Percentiles rank a stretch among this genome's conserved stretches.
phyloP scores from a whole-genome alignment of 2,113 vertebrate genomes.

The Tetraodon nigroviridis region DNA sequence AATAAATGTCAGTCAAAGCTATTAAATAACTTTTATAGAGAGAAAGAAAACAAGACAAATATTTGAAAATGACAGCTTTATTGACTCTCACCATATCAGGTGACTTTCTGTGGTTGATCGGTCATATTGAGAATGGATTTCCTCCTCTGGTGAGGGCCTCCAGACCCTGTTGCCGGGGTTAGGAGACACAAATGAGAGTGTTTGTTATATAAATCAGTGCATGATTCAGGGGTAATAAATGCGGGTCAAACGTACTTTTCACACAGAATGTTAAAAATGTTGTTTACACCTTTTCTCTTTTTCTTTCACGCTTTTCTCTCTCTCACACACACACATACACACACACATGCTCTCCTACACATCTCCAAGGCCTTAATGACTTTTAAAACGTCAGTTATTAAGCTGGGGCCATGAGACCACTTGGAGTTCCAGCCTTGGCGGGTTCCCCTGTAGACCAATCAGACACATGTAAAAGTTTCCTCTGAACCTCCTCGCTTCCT shows the following conservation, averaged over 20 bases:
- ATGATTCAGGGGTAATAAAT: not conserved
- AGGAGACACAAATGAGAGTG: not conserved
- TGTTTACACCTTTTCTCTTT: too few species aligned
- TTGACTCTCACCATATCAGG: constrained; percentile 7
- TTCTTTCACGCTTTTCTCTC: too few species aligned
- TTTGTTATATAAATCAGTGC: constrained; percentile 9
- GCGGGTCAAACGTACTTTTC: not conserved
- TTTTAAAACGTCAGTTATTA: constrained; percentile 56
- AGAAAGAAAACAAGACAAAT: not conserved
- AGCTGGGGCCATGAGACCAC: constrained; percentile 36
- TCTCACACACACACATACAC: not conserved
- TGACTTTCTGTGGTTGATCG: not conserved
- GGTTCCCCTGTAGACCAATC: constrained; percentile 52
- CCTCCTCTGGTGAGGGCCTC: not conserved
- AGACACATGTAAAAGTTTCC: constrained; percentile 49
- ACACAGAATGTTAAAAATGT: not conserved
- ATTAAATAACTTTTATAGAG: constrained; percentile 11
- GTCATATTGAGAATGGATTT: not conserved
- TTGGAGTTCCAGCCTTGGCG: constrained; percentile 45
- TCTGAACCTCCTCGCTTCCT: constrained; percentile 54
- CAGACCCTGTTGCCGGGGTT: not conserved
- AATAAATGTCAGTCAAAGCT: not conserved
- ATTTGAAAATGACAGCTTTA: constrained; percentile 3
- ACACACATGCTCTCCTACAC: constrained; percentile 6
- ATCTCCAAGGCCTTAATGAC: constrained; percentile 51